These are phyloP conservation scores for Oopsacas minuta DNA, from an alignment of 37 sponge, comb jelly and placozoan species.

Conservation along the genomic window DNA sequence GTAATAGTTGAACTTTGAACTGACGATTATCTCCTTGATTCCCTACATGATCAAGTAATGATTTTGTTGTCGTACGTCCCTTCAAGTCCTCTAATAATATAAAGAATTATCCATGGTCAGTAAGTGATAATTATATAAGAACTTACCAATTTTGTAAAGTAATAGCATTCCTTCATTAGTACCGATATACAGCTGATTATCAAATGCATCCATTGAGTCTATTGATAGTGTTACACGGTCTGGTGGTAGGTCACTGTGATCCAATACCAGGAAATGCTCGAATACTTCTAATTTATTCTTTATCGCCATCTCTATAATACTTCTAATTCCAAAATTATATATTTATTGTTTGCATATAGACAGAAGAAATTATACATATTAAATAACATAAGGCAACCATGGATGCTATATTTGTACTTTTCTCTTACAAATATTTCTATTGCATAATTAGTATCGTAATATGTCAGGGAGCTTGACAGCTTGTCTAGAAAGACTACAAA, in stretches of 20 bases:
- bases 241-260: neutral
- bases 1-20: neutral
- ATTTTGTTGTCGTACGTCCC: neutral
- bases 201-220: neutral
- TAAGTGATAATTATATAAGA: too few species aligned
- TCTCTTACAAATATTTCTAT: too few species aligned
- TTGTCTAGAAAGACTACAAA: neutral
- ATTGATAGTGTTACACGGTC: neutral
- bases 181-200: constrained; percentile 10
- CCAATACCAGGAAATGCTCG: neutral
- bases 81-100: constrained; percentile 8
- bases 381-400: too few species aligned
- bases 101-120: too few species aligned
- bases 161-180: constrained; percentile 9
- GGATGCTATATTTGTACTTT: too few species aligned
- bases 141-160: neutral
- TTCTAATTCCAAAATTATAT: too few species aligned
- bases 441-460: too few species aligned
- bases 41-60: neutral
- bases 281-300: neutral
- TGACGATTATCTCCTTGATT: neutral
- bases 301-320: neutral
- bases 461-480: constrained; percentile 3
- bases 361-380: too few species aligned
- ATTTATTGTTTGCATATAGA: too few species aligned